A percentile compares a stretch with the other conserved stretches of the same genome.
These are phyloP conservation scores for Sebastes reedi DNA, from an alignment of 2,797 vertebrate genomes.

Conservation along the genomic window DNA sequence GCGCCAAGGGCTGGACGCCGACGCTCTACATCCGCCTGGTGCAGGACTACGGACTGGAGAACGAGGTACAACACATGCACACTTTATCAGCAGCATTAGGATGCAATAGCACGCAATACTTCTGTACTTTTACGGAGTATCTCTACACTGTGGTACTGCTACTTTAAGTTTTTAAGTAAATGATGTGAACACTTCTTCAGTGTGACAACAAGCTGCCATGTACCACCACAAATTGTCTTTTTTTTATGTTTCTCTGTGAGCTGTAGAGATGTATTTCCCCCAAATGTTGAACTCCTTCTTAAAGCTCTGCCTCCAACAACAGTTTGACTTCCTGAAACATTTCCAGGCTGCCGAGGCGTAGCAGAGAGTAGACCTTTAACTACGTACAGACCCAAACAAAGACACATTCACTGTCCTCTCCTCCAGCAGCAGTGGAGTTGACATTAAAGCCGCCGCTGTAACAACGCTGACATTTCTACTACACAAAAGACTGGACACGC, in stretches of 20 bases:
- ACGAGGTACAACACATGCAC: slow-evolving; percentile 83
- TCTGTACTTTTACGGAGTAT: not conserved
- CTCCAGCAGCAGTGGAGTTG: slow-evolving; percentile 29
- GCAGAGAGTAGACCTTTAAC: not conserved
- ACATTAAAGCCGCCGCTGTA: slow-evolving; percentile 66
- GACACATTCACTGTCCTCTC: not conserved
- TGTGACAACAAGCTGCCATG: not conserved
- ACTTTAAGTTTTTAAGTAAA: not conserved
- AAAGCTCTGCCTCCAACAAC: not conserved
- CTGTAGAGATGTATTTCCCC: not conserved
- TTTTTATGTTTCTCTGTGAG: not conserved
- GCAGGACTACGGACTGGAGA: slow-evolving; percentile 96
- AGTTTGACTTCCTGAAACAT: not conserved
- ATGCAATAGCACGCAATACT: not conserved
- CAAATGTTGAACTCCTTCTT: not conserved
- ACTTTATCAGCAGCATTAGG: too few species aligned
- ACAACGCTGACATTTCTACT: slow-evolving; percentile 67
- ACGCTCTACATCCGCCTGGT: slow-evolving; percentile 96
- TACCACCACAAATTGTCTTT: not conserved
- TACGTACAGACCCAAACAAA: not conserved
- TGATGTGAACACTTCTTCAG: not conserved
- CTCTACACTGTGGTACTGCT: not conserved
- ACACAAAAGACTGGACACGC: slow-evolving; percentile 51
- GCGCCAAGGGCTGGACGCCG: slow-evolving; percentile 92
- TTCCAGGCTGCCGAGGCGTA: not conserved